These are phyloP conservation scores for Falco peregrinus DNA, from an alignment of 2,797 vertebrate genomes.

Conservation along the genomic window DNA sequence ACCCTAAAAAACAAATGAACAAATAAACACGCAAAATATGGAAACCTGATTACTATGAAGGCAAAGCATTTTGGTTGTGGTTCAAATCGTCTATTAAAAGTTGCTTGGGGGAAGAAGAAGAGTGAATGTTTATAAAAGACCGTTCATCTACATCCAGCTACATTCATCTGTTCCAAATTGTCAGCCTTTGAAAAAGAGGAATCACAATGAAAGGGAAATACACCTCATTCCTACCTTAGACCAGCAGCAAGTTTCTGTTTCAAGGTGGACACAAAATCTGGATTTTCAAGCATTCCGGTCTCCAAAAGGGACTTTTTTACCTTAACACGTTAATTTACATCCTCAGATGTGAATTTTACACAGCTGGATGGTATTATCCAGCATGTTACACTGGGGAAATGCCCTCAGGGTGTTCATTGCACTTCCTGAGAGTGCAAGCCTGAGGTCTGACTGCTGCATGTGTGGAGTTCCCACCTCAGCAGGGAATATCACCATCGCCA, in stretches of 20 bases:
- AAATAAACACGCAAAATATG: conserved; percentile 4
- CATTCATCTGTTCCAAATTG: not conserved
- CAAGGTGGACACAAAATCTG: not conserved
- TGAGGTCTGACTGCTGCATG: not conserved
- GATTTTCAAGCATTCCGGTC: not conserved
- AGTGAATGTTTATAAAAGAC: not conserved
- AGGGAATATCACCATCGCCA: not conserved
- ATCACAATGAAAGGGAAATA: not conserved
- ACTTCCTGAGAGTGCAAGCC: not conserved
- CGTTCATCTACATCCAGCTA: not conserved
- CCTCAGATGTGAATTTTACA: not conserved
- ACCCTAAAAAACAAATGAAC: not conserved
- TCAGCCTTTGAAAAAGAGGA: not conserved
- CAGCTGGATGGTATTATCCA: not conserved
- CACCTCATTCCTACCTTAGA: not conserved
- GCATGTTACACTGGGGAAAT: not conserved
- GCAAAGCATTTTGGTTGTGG: not conserved
- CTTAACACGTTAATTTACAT: not conserved
- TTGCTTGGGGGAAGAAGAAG: not conserved
- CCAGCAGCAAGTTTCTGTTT: not conserved
- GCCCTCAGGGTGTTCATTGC: not conserved
- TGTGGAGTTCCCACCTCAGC: not conserved
- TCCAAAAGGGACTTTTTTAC: not conserved
- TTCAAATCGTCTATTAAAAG: not conserved
- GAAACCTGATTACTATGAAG: not conserved